These are phyloP conservation scores for Gnathonemus longibarbis DNA, from an alignment of 2,113 vertebrate genomes.

Conservation along the genomic window DNA sequence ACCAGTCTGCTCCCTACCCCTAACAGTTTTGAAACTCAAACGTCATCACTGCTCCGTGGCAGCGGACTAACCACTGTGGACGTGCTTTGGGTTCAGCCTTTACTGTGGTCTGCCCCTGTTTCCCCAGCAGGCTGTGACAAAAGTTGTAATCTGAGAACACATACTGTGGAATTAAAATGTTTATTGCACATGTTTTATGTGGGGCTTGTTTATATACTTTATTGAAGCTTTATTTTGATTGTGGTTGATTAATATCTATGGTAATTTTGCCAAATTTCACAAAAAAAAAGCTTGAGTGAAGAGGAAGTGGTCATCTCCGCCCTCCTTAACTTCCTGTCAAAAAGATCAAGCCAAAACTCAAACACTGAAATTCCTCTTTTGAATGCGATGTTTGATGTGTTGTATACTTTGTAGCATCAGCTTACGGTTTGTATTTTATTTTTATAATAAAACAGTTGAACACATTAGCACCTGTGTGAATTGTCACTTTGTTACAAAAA, in stretches of 20 bases:
- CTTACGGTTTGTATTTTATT: constrained; percentile 68
- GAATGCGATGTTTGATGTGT: constrained; percentile 38
- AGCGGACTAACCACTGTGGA: neutral
- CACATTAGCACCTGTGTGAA: constrained; percentile 38
- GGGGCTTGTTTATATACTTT: neutral
- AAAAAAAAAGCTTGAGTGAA: neutral
- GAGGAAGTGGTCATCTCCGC: neutral
- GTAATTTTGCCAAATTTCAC: constrained; percentile 7
- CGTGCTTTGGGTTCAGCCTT: neutral
- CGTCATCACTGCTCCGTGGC: neutral
- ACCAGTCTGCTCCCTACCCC: neutral
- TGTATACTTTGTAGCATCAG: constrained; percentile 55
- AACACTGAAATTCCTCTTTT: constrained; percentile 44
- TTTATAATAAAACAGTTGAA: constrained; percentile 65
- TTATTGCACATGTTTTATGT: constrained; percentile 12
- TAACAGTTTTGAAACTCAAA: neutral
- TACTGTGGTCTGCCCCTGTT: neutral
- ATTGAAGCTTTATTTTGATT: neutral
- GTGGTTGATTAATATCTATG: neutral
- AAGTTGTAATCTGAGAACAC: neutral
- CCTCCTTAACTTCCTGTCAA: constrained; percentile 26
- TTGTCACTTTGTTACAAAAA: neutral
- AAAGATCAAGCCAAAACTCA: constrained; percentile 44
- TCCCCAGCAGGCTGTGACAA: neutral
- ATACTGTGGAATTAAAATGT: constrained; percentile 22